A percentile compares a stretch with the other conserved stretches of the same genome.
Conservation (phyloP, 2,888 invertebrate genomes). For the Lamellibrachia satsuma region DNA sequence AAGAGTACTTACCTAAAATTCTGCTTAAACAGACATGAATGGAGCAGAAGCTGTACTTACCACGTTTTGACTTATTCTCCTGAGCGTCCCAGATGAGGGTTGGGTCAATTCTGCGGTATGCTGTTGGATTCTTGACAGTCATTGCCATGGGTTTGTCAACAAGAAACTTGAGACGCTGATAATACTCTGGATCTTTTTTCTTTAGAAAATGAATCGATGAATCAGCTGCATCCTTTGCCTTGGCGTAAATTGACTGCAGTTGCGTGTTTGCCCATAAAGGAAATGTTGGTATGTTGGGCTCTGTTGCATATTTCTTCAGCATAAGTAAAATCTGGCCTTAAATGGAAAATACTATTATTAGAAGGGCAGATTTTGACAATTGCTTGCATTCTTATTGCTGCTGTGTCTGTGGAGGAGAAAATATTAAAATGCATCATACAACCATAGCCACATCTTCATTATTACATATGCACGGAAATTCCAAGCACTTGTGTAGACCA, state of each 20-base stretch:
- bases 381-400: too few relatives aligned
- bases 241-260: neutral
- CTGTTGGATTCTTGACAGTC: too few relatives aligned
- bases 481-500: too few relatives aligned
- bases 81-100: constrained; percentile 6
- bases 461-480: too few relatives aligned
- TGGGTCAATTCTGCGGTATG: constrained; percentile 19
- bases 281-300: neutral
- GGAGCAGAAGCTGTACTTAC: neutral
- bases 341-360: neutral
- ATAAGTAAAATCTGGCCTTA: neutral
- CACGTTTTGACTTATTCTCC: neutral
- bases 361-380: neutral
- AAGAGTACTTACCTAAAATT: too few relatives aligned
- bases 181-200: constrained; percentile 19
- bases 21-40: too few relatives aligned
- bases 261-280: neutral
- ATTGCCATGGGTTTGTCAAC: neutral
- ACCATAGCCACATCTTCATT: too few relatives aligned
- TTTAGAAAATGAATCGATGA: constrained; percentile 17
- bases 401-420: too few relatives aligned
- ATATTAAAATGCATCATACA: too few relatives aligned
- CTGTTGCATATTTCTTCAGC: constrained; percentile 19
- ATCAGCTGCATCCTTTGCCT: neutral
- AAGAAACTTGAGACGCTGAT: neutral